Base-by-base conservation (phyloP, 2,888 invertebrate species). In the Agrochola macilenta region DNA sequence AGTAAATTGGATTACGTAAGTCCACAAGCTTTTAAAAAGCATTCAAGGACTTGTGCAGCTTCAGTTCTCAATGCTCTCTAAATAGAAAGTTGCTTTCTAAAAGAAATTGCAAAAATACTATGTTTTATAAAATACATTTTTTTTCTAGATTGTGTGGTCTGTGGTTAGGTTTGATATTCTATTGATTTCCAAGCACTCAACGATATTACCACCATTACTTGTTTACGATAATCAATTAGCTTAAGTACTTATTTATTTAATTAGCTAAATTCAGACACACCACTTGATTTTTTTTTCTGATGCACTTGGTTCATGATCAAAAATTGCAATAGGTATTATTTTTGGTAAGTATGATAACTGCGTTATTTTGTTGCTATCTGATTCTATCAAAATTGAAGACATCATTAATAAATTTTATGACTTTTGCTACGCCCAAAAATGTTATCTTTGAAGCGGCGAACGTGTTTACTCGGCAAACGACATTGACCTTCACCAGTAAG, bases 1-100 rank as follows among this genome's bases (percentile, higher is more conserved):
- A 78, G 73, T 84, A 80, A 87, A 88, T 87, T 85, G 83, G 87
- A 88, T 88, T 82, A 87, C 79, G 82, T 78, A 85, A 84, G 71
- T 63, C 63, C 69, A 69, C 64, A 83, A 83, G 75, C 65, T 79
- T 87, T 88, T 80, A 79, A 85, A 86, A 83, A 79, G 78, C 79
- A 79, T 76, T 65, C 72, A 70, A 81, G 73, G 76, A 84, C 87
- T 88, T 88, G 84, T 86, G 79, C 69, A 81, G 82, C 84, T 83
- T 83, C 81, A 69, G 72, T 57, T 43, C 39, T 49, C 20, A 54
- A 76, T 80, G 57, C 65, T 68, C n/a, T 68, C 60, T 73, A 74
- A 69, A 68, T 70, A 72, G 49, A 73, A 84, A 84, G 72, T 76
- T 64, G 52, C 65, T 81, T 74, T 73, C 70, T 54, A 60, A 74